Conservation (phyloP, 2,113 vertebrate species). For the Patagioenas fasciata region DNA sequence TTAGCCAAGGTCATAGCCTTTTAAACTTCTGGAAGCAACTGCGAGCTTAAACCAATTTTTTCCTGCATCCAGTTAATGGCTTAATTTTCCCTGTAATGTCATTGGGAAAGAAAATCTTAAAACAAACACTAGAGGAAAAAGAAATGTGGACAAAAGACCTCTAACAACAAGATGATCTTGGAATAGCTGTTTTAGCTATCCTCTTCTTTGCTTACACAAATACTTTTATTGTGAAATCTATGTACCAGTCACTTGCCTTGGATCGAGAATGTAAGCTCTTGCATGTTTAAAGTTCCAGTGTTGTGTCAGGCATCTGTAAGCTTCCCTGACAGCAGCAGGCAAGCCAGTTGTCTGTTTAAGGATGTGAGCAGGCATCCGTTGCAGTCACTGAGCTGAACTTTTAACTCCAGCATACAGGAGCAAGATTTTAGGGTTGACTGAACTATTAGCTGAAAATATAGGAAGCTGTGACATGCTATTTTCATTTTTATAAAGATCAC, state of each 20-base stretch:
- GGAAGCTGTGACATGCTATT: not conserved
- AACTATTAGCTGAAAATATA: not conserved
- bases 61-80: not conserved
- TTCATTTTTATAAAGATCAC: not conserved
- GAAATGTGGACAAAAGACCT: not conserved
- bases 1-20: not conserved
- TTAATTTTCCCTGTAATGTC: not conserved
- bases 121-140: not conserved
- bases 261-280: not conserved
- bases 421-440: constrained; percentile 7
- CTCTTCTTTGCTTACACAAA: not conserved
- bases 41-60: not conserved
- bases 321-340: not conserved
- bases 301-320: not conserved
- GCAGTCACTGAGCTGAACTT: not conserved
- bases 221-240: not conserved
- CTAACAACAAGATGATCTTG: not conserved
- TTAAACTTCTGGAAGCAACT: not conserved
- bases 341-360: constrained; percentile 3
- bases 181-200: not conserved
- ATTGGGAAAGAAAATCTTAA: not conserved
- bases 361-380: not conserved
- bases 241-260: not conserved
- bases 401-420: constrained; percentile 12
- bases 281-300: not conserved